Evolutionary conservation across 2,888 invertebrate species (phyloP).

Genomic region (Palloptera scutellata): DNA sequence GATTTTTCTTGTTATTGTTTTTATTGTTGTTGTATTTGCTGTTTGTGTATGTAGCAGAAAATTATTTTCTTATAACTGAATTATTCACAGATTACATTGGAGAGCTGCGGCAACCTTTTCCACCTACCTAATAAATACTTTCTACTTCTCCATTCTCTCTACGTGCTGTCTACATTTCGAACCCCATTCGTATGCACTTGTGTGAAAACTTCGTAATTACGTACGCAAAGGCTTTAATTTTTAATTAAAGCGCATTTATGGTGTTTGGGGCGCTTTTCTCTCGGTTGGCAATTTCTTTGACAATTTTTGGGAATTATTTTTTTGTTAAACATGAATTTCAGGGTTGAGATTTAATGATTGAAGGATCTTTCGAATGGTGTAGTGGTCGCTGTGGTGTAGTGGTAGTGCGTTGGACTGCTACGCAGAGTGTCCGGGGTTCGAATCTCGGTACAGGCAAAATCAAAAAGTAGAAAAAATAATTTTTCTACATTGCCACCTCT

Average conservation of each 20-base stretch:
- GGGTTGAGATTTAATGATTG: too few relatives aligned
- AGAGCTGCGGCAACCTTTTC: conserved; percentile 11
- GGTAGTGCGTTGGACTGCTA: too few relatives aligned
- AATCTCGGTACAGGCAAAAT: too few relatives aligned
- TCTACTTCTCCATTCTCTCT: conserved; percentile 17
- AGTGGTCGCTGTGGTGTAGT: too few relatives aligned
- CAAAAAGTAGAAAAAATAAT: too few relatives aligned
- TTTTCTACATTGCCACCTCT: not conserved
- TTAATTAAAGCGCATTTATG: conserved; percentile 49
- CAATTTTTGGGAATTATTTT: not conserved
- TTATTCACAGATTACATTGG: conserved; percentile 56
- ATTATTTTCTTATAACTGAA: conserved; percentile 59
- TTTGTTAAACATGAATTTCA: too few relatives aligned
- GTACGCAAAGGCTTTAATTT: conserved; percentile 47
- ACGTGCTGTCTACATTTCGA: not conserved
- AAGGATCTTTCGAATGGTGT: not conserved
- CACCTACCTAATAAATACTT: conserved; percentile 8
- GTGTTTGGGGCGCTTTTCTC: too few relatives aligned
- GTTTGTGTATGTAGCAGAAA: conserved; percentile 47
- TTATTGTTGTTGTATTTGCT: conserved; percentile 34
- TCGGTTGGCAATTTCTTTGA: conserved; percentile 1
- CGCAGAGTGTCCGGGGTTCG: too few relatives aligned
- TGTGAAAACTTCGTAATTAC: conserved; percentile 51
- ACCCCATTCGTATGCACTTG: conserved; percentile 16
- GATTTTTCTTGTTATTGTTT: conserved; percentile 50